A percentile compares a stretch with the other conserved stretches of the same genome.
Evolutionary conservation across 2,797 vertebrate species (phyloP).

Genomic region (Mormyrops boulengeri): DNA sequence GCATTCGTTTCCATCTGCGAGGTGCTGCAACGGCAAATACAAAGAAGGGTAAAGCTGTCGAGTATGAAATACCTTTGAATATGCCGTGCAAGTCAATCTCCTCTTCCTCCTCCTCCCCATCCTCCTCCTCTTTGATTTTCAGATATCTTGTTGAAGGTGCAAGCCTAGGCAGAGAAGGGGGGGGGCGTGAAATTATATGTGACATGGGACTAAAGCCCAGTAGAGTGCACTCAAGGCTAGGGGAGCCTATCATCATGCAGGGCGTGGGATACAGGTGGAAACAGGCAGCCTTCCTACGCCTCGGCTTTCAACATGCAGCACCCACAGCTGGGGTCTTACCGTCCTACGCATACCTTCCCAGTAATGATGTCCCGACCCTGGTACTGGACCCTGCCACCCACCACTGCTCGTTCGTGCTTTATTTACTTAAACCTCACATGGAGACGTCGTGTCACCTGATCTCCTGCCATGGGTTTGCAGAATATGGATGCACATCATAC

Average conservation of each 20-base stretch:
- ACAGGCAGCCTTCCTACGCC: neutral
- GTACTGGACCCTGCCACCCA: neutral
- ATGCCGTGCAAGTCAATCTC: constrained; percentile 44
- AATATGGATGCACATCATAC: neutral
- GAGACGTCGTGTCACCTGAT: neutral
- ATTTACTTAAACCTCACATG: neutral
- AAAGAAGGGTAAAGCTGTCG: neutral
- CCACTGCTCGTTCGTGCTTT: neutral
- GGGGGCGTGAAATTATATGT: constrained; percentile 40
- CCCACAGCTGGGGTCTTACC: constrained; percentile 50
- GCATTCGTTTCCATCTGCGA: neutral
- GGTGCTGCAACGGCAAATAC: neutral
- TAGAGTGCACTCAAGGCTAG: neutral
- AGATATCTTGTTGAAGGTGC: constrained; percentile 58
- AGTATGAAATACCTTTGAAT: constrained; percentile 41
- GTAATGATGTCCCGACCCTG: neutral
- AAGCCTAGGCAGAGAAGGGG: constrained; percentile 45
- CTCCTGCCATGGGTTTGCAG: neutral
- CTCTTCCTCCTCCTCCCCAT: constrained; percentile 51
- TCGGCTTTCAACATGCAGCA: constrained; percentile 2
- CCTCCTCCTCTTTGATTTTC: constrained; percentile 59
- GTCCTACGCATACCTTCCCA: constrained; percentile 31
- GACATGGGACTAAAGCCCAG: constrained; percentile 45
- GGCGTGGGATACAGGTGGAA: neutral
- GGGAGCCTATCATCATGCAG: neutral